A percentile compares a stretch with the other conserved stretches of the same genome.
Evolutionary conservation across 2,797 vertebrate species (phyloP).

Genomic region (Pangasius djambal): DNA sequence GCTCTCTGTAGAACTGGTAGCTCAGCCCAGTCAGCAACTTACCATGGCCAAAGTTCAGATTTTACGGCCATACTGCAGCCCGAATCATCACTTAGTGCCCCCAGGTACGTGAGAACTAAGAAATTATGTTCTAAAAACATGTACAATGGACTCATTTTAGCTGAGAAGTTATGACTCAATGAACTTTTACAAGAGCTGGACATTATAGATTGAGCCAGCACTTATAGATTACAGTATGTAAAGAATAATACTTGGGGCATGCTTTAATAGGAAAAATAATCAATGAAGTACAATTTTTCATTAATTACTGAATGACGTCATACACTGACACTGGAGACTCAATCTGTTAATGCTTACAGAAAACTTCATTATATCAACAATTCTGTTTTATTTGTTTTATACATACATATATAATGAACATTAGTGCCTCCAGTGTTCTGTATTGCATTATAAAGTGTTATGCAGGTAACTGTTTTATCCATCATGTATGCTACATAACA

Average conservation of each 20-base stretch:
- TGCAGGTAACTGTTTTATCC: too few species aligned
- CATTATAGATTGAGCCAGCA: neutral
- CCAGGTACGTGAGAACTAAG: slow-evolving; percentile 67
- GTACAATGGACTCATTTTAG: neutral
- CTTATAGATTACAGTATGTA: neutral
- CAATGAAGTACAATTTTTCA: neutral
- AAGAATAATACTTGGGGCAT: neutral
- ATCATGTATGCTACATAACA: too few species aligned
- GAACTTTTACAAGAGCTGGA: neutral
- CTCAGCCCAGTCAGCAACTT: slow-evolving; percentile 64
- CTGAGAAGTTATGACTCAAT: neutral
- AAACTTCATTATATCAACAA: too few species aligned
- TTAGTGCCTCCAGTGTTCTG: too few species aligned
- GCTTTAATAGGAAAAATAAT: neutral
- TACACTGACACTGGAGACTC: too few species aligned
- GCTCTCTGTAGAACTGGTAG: slow-evolving; percentile 73
- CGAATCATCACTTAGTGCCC: slow-evolving; percentile 75
- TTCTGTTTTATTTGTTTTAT: too few species aligned
- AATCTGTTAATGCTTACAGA: too few species aligned
- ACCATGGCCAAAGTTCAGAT: slow-evolving; percentile 75
- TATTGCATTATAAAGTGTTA: too few species aligned
- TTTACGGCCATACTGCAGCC: slow-evolving; percentile 78
- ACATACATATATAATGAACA: too few species aligned
- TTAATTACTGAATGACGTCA: too few species aligned
- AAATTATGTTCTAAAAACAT: neutral